A percentile compares a stretch with the other conserved stretches of the same genome.
Evolutionary conservation across 2,888 invertebrate genomes (phyloP).

Genomic region (Parnassius smintheus): DNA sequence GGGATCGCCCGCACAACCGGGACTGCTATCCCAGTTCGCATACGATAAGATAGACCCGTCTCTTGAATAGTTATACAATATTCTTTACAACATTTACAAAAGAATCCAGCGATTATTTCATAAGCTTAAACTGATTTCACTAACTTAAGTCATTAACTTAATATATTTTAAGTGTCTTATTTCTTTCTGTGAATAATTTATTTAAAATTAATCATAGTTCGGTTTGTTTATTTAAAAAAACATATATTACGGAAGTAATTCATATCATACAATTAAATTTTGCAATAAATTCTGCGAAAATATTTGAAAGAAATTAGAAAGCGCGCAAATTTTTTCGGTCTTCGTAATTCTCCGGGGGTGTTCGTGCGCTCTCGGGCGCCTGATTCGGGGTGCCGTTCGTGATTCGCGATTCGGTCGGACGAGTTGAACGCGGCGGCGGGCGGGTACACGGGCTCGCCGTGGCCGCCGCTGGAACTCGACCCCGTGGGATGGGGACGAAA

Average conservation of each 20-base stretch:
- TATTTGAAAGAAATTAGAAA: conserved; percentile 31
- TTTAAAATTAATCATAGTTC: too few species aligned
- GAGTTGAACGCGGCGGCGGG: conserved; percentile 87
- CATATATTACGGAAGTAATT: too few species aligned
- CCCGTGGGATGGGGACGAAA: conserved; percentile 90
- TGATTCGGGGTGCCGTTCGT: conserved; percentile 58
- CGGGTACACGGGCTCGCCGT: conserved; percentile 90
- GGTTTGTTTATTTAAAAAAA: too few species aligned
- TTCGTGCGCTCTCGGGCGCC: conserved; percentile 66
- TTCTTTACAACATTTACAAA: conserved; percentile 2
- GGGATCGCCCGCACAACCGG: conserved; percentile 80
- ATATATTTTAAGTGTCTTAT: conserved; percentile 11
- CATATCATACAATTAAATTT: not conserved
- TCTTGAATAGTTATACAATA: conserved; percentile 49
- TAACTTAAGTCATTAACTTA: not conserved
- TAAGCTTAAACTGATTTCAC: not conserved
- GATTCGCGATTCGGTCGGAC: conserved; percentile 88
- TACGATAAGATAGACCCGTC: conserved; percentile 75
- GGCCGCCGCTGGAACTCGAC: conserved; percentile 89
- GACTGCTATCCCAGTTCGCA: conserved; percentile 73
- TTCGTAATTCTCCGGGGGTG: conserved; percentile 57
- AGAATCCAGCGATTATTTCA: not conserved
- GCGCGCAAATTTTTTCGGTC: conserved; percentile 29
- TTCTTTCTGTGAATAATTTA: conserved; percentile 15
- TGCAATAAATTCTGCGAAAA: conserved; percentile 11